These are phyloP conservation scores for Apotomis capreana DNA, from an alignment of 2,888 invertebrate genomes.

Conservation along the genomic window DNA sequence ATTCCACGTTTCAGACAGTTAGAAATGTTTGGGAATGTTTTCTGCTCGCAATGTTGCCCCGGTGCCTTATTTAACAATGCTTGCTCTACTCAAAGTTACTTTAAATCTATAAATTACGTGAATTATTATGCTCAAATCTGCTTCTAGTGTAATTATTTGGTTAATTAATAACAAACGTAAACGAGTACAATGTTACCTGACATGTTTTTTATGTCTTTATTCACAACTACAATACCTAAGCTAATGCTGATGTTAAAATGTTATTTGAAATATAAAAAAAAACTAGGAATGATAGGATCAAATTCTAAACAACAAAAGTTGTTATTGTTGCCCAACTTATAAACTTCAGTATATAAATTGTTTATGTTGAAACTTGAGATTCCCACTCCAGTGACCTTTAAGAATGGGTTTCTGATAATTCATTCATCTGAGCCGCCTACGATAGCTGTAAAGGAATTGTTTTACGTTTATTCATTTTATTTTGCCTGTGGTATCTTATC, in stretches of 20 bases:
- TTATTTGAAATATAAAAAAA: no score
- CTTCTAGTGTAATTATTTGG: not conserved
- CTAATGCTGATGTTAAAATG: no score
- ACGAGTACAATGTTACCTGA: no score
- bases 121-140: not conserved
- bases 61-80: conserved; percentile 1
- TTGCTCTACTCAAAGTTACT: not conserved
- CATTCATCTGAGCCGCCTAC: conserved; percentile 30
- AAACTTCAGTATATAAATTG: not conserved
- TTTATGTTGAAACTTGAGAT: conserved; percentile 18
- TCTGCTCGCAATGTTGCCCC: conserved; percentile 1
- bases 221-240: no score
- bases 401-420: conserved; percentile 26
- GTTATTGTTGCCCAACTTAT: not conserved
- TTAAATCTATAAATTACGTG: not conserved
- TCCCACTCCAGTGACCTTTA: conserved; percentile 26
- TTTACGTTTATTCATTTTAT: no score
- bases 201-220: no score
- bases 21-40: conserved; percentile 13
- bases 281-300: not conserved
- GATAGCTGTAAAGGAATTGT: not conserved
- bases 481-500: no score
- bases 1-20: conserved; percentile 7
- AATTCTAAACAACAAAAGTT: not conserved
- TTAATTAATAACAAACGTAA: no score